Evolutionary conservation across 1,140 invertebrate species (phyloP).

Genomic region (silkworm (Bombyx mori)): ASM3026992v2 NC_085119.1:10229001-10229500

Average conservation of each 20-base stretch:
- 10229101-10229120: conserved; percentile 59
- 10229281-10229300: conserved; percentile 6
- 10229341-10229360: neutral
- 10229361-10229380: no score
- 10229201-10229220: conserved; percentile 14
- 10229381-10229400: no score
- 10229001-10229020: conserved; percentile 23
- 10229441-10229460: no score
- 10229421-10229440: no score
- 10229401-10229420: no score
- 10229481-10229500: no score
- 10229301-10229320: conserved; percentile 5
- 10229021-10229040: conserved; percentile 29
- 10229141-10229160: conserved; percentile 48
- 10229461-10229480: no score
- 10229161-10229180: conserved; percentile 47
- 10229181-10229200: conserved; percentile 39
- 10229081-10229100: conserved; percentile 26
- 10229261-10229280: conserved; percentile 16
- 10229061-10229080: conserved; percentile 42
- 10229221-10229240: conserved; percentile 12
- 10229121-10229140: conserved; percentile 40
- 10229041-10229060: conserved; percentile 41
- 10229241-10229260: conserved; percentile 19
- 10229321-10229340: conserved; percentile 1